Conservation (phyloP, 2,888 invertebrate genomes). For the Xestia c-nigrum region DNA sequence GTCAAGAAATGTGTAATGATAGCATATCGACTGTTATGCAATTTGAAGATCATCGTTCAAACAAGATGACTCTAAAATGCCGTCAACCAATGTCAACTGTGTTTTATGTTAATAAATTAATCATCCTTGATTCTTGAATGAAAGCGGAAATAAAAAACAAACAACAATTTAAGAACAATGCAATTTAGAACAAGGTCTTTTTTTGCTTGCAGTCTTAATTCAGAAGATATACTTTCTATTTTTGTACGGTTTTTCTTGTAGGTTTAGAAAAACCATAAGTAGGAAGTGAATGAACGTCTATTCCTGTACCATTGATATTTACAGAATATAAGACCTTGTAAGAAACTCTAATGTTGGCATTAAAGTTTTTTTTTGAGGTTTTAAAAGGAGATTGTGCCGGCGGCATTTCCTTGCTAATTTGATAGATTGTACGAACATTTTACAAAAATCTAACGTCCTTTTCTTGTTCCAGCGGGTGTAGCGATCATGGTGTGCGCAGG, state of each 20-base stretch:
- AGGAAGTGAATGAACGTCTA: neutral
- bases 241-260: neutral
- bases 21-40: constrained; percentile 14
- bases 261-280: neutral
- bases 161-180: constrained; percentile 6
- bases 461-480: constrained; percentile 82
- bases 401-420: neutral
- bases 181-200: constrained; percentile 11
- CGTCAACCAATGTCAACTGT: neutral
- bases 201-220: constrained; percentile 20
- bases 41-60: constrained; percentile 1
- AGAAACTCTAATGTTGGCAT: neutral
- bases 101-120: constrained; percentile 6
- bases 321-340: neutral
- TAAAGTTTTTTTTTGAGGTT: neutral
- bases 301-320: neutral
- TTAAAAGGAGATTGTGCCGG: neutral
- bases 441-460: neutral
- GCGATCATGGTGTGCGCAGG: constrained; percentile 88
- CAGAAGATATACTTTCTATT: constrained; percentile 10
- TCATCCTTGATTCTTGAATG: constrained; percentile 12
- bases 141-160: constrained; percentile 7
- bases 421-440: too few species aligned
- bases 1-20: neutral
- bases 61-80: neutral